Conservation (phyloP, 1,140 invertebrate species). For the Drosophila mayri region DNA sequence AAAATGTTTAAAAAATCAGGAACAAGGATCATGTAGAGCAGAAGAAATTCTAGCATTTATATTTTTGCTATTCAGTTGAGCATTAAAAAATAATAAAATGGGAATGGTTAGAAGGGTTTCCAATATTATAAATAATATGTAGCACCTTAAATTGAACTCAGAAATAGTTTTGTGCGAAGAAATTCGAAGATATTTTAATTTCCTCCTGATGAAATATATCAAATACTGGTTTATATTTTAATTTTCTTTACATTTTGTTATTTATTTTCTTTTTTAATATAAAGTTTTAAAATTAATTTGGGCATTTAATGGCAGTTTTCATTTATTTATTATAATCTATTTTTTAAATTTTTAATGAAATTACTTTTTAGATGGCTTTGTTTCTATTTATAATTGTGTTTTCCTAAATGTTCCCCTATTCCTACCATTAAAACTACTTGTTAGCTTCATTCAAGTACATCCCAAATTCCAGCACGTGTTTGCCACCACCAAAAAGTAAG, state of each 20-base stretch:
- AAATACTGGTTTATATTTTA: neutral
- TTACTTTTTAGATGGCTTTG: too few relatives aligned
- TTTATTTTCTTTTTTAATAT: neutral
- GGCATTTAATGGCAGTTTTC: neutral
- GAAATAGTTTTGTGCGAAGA: neutral
- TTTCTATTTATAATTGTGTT: neutral
- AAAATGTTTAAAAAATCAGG: too few relatives aligned
- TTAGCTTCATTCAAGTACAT: constrained; percentile 53
- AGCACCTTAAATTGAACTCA: neutral
- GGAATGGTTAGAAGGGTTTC: accelerated
- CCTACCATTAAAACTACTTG: constrained; percentile 56
- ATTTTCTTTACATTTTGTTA: neutral
- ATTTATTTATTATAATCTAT: accelerated
- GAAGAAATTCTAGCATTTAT: neutral
- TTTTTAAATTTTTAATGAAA: neutral
- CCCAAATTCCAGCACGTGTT: constrained; percentile 45
- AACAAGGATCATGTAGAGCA: too few relatives aligned
- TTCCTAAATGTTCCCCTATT: neutral
- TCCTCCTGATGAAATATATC: neutral
- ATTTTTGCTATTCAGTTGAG: neutral
- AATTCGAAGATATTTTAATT: too few relatives aligned
- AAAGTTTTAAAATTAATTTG: neutral
- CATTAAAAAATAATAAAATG: neutral
- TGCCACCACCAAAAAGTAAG: neutral
- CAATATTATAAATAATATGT: neutral